Evolutionary conservation across 1,140 invertebrate genomes (phyloP).

Genomic region (Arctopsyche grandis): DNA sequence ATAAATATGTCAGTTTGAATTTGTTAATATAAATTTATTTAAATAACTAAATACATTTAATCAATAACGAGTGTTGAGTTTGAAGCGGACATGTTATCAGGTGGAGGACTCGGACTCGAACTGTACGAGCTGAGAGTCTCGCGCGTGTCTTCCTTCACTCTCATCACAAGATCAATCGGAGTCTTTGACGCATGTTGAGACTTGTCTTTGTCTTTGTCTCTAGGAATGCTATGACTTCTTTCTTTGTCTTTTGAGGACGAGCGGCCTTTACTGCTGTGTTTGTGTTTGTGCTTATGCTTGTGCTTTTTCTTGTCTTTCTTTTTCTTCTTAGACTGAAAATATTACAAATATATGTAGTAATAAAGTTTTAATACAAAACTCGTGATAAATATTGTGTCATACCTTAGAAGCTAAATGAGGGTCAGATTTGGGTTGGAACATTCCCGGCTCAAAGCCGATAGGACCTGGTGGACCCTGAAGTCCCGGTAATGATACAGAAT

Average conservation of each 20-base stretch:
- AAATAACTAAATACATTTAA: not conserved
- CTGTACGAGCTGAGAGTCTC: conserved; percentile 71
- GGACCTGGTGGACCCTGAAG: conserved; percentile 74
- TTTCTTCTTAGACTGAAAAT: conserved; percentile 76
- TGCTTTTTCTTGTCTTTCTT: conserved; percentile 87
- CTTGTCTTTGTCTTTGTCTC: conserved; percentile 48
- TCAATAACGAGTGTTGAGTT: conserved; percentile 7
- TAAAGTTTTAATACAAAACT: not conserved
- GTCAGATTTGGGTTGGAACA: conserved; percentile 73
- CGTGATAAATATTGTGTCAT: conserved; percentile 42
- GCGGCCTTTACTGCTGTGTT: conserved; percentile 78
- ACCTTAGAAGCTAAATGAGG: conserved; percentile 68
- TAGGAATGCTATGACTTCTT: conserved; percentile 68
- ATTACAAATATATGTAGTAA: conserved; percentile 33
- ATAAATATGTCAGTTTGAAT: not conserved
- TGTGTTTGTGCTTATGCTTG: conserved; percentile 81
- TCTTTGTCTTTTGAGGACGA: conserved; percentile 69
- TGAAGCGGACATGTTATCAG: conserved; percentile 34
- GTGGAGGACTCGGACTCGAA: conserved; percentile 65
- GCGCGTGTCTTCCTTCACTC: conserved; percentile 67
- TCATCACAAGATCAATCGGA: conserved; percentile 59
- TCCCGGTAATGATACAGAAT: conserved; percentile 78
- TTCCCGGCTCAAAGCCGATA: conserved; percentile 81
- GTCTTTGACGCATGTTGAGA: conserved; percentile 33
- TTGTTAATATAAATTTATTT: not conserved